Evolutionary conservation across 2,888 invertebrate species (phyloP), one percentile per base, ranked within the genome.

Genomic region (Myopa tessellatipennis): DNA sequence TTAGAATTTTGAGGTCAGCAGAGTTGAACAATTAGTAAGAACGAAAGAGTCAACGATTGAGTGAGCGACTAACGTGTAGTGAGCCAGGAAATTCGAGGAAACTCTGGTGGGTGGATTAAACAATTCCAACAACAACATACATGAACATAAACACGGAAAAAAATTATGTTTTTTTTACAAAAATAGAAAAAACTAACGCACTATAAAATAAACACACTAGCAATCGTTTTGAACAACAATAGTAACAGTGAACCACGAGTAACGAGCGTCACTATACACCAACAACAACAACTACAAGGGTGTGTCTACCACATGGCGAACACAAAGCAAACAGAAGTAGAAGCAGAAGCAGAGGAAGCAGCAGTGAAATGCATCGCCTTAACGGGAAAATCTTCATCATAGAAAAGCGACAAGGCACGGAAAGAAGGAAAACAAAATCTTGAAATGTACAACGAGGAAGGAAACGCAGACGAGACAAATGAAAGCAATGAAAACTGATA

Each of bases 401-500:
- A 45, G 73, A 73, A 73, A 70, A 55, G n/a, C 26, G 10, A 52
- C 26, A 52, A 50, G 52, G 52, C 16, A 36, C 14, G 26, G 26
- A 70, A 50, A 16, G 40, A 52, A 50, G 3, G 16, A 52, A 65
- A 34, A 38, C 26, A 72, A 74, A 65, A 18, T 55, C 55, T 45
- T 45, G 45, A 71, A 71, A 34, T 52, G n/a, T 36, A 14, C 10
- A 58, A 36, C 38, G 18, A 70, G 34, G 52, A 68, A 50, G 52
- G 60, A 70, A 69, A 76, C 16, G 36, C 38, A 45, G 52, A 45
- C 50, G 67, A 70, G 50, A 50, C 16, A 73, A 36, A 61, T 26
- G 34, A n/a, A 8, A 68, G 55, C 55, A 74, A 76, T 76, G 34
- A 26, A 58, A 76, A 75, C 58, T 75, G 69, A 76, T 69, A 76